Evolutionary conservation across 92 coral and sea anemone genomes (phyloP), one percentile per base, ranked within the genome.

Genomic region (Metridium senile): DNA sequence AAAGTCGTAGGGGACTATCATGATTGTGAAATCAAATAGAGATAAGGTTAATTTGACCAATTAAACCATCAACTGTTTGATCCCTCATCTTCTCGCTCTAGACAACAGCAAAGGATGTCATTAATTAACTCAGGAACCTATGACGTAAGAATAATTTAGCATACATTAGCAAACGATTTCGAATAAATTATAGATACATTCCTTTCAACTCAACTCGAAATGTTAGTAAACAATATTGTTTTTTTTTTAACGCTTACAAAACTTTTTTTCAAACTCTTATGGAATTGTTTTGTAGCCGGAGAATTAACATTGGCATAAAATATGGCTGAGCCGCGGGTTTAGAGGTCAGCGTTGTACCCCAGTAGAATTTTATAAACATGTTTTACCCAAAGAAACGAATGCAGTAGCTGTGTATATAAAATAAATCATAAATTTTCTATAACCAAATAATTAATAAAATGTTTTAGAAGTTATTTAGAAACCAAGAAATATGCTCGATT

Each of bases 91-190:
- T 58, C 56, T 56, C 31, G 18, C 10, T 33, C 1, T 52, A 58
- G 17, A 56, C 51, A 33, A 53, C 30, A 59, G 22, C 66, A 59
- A 59, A 59, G 66, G 39, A 22, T 22, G 8, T 16, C 66, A 32
- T 31, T 56, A 51, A 22, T 52, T 47, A 71, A 53, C n/a, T 19
- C 34, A 32, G 1, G 68, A 58, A 11, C 61, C 32, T n/a, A 28
- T 73, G 78, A 73, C 78, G 78, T 73, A 34, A 33, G 13, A 39
- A 68, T 28, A 0, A 17, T 0, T 72, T 73, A 57, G 26, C 78
- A 73, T 73, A 73, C 56, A 29, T 58, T 72, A 72, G 56, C 25
- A 39, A 39, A 13, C 8, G 13, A 4, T 13, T 39, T 39, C 13
- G 13, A 39, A 4, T 4, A 39, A 39, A 4, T 39, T 39, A 39